Evolutionary conservation across 2,113 vertebrate species (phyloP).

Genomic region (Lepus europaeus): DNA sequence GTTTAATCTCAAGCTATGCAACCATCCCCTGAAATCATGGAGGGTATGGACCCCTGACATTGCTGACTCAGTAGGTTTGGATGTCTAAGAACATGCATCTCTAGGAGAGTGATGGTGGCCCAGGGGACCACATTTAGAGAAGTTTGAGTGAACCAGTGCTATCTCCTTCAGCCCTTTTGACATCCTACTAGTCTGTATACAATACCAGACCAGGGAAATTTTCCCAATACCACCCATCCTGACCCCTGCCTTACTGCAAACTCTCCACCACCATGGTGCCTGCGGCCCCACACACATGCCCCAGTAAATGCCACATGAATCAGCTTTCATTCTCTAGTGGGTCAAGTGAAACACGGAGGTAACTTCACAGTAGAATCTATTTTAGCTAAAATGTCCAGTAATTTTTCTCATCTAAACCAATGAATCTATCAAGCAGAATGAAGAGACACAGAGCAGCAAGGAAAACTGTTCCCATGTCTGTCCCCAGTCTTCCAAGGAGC

Average conservation of each 20-base stretch:
- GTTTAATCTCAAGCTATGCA: too few relatives aligned
- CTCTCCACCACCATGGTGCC: accelerated
- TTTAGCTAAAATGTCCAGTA: constrained; percentile 3
- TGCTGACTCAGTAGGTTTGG: background rate
- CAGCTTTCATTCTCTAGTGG: accelerated
- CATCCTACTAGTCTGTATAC: background rate
- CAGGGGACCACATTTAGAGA: background rate
- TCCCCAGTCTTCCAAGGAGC: background rate
- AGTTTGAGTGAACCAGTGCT: background rate
- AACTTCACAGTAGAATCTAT: background rate
- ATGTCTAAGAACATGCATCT: background rate
- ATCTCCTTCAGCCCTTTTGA: background rate
- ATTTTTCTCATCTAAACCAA: background rate
- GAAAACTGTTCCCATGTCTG: background rate
- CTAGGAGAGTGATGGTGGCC: background rate
- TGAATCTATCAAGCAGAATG: background rate
- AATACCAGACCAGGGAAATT: background rate
- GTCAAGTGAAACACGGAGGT: background rate
- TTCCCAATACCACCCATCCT: accelerated
- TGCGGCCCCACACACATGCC: accelerated
- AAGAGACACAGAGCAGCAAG: background rate
- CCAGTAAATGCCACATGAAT: accelerated
- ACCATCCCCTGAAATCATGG: background rate
- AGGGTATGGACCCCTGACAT: too few relatives aligned
- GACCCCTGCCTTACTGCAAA: accelerated